These are phyloP conservation scores for Therioaphis trifolii DNA, from an alignment of 2,888 invertebrate genomes.

Conservation along the genomic window DNA sequence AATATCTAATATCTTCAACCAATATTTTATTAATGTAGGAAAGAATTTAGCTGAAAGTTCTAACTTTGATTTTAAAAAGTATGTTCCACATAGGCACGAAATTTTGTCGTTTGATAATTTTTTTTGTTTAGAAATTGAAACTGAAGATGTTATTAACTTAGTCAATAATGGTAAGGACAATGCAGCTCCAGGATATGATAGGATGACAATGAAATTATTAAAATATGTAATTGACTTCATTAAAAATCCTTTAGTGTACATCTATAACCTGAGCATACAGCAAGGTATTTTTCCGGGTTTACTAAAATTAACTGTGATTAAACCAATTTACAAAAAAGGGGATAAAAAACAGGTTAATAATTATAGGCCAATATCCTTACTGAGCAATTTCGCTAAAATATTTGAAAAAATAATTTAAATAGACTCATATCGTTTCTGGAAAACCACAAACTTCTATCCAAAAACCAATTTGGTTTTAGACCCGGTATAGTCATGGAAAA, in stretches of 20 bases:
- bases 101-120: not conserved
- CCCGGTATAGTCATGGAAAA: not conserved
- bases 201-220: not conserved
- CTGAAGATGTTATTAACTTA: not conserved
- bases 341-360: not conserved
- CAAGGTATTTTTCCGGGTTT: not conserved
- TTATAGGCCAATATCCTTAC: slow-evolving; percentile 3
- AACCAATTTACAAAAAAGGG: not conserved
- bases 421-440: not conserved
- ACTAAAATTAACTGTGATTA: not conserved
- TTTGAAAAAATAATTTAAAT: slow-evolving; percentile 6
- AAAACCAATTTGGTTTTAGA: slow-evolving; percentile 11
- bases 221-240: not conserved
- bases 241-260: not conserved
- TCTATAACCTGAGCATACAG: slow-evolving; percentile 10
- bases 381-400: slow-evolving; percentile 1
- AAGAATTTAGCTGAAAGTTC: not conserved
- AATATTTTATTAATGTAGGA: slow-evolving; percentile 5
- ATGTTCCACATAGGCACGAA: not conserved
- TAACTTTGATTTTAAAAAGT: not conserved
- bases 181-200: not conserved
- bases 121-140: not conserved
- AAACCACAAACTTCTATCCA: not conserved
- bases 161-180: not conserved
- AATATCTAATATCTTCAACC: not conserved